Evolutionary conservation across 2,888 invertebrate genomes (phyloP).

Genomic region (Monopis laevigella): DNA sequence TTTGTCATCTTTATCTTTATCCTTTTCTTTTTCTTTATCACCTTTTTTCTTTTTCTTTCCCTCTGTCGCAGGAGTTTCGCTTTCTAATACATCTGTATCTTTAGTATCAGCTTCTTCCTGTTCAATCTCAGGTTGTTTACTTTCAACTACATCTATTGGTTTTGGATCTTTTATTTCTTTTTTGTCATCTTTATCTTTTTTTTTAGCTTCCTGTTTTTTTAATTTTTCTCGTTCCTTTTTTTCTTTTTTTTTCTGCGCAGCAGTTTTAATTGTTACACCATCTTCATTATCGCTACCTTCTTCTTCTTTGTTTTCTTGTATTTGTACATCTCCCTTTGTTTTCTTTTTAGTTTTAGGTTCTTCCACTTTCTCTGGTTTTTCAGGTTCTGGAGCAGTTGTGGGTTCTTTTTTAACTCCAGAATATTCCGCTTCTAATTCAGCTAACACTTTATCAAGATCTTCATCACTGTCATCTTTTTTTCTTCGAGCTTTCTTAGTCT

Average conservation of each 20-base stretch:
- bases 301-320: constrained; percentile 42
- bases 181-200: constrained; percentile 51
- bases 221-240: constrained; percentile 85
- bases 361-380: constrained; percentile 35
- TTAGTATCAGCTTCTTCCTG: constrained; percentile 22
- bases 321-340: constrained; percentile 38
- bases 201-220: constrained; percentile 77
- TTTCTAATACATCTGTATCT: constrained; percentile 13
- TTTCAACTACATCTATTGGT: constrained; percentile 26
- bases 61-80: constrained; percentile 26
- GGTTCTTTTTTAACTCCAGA: constrained; percentile 69
- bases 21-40: constrained; percentile 52
- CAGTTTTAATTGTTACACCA: constrained; percentile 76
- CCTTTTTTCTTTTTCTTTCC: constrained; percentile 51
- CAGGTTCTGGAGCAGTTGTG: constrained; percentile 33
- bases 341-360: constrained; percentile 49
- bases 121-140: constrained; percentile 27
- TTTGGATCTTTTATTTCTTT: constrained; percentile 33
- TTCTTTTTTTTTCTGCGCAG: constrained; percentile 90
- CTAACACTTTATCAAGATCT: constrained; percentile 84
- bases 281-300: constrained; percentile 63
- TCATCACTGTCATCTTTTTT: constrained; percentile 83
- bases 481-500: constrained; percentile 76
- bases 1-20: constrained; percentile 66
- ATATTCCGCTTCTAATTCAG: constrained; percentile 85